Percentiles rank a stretch among this genome's conserved stretches.
Conservation (phyloP, 2,888 invertebrate species). For the Temnothorax unifasciatus region DNA sequence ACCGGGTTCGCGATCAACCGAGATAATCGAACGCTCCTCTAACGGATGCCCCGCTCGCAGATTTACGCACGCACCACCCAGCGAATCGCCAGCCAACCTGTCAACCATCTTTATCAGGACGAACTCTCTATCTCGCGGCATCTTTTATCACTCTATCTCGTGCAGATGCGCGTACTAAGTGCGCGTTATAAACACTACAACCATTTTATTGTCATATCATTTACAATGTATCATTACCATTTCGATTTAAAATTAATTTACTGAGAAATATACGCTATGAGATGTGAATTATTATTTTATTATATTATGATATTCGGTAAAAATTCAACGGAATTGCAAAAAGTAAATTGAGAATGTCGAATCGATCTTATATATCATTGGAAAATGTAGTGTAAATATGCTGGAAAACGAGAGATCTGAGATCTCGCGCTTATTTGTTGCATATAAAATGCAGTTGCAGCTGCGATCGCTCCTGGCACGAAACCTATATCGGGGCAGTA, state of each 20-base stretch:
- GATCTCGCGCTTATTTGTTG: slow-evolving; percentile 34
- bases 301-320: not conserved
- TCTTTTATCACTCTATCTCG: slow-evolving; percentile 57
- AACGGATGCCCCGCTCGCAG: slow-evolving; percentile 42
- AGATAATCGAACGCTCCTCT: slow-evolving; percentile 42
- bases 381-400: slow-evolving; percentile 23
- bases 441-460: slow-evolving; percentile 44
- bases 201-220: not conserved
- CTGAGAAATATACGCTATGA: not conserved
- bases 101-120: slow-evolving; percentile 38
- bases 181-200: slow-evolving; percentile 14
- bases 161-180: slow-evolving; percentile 55
- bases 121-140: slow-evolving; percentile 28
- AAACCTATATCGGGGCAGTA: slow-evolving; percentile 57
- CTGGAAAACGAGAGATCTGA: not conserved
- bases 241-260: not conserved
- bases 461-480: slow-evolving; percentile 6
- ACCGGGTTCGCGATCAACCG: slow-evolving; percentile 46
- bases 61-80: slow-evolving; percentile 45
- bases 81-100: slow-evolving; percentile 8
- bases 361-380: not conserved
- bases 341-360: not conserved
- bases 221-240: not conserved
- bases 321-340: not conserved
- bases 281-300: not conserved